Evolutionary conservation across 2,113 vertebrate species (phyloP).

Genomic region (Leucopternis melanops): DNA sequence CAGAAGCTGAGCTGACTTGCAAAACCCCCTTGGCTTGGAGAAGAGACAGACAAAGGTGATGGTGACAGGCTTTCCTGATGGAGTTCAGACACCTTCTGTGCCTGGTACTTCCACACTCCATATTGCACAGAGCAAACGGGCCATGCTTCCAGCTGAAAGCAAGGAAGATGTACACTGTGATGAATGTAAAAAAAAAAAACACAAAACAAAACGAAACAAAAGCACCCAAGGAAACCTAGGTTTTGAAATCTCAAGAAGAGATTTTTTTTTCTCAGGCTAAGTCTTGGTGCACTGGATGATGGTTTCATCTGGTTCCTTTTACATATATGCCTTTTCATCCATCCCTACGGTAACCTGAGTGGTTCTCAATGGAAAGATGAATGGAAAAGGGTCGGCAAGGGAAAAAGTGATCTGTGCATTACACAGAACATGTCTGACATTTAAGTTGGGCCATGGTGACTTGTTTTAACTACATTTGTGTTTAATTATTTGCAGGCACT

Average conservation of each 20-base stretch:
- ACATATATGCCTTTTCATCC: background rate
- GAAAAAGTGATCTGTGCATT: background rate
- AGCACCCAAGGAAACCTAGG: background rate
- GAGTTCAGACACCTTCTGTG: background rate
- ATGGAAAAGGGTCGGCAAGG: background rate
- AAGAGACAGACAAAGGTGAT: background rate
- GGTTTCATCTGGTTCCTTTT: background rate
- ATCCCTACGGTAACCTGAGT: background rate
- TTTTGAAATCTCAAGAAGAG: background rate
- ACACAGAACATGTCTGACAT: background rate
- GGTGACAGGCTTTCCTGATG: background rate
- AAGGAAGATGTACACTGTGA: fast-evolving
- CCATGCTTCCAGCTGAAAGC: background rate
- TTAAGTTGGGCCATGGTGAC: background rate
- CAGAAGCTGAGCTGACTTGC: background rate
- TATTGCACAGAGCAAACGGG: fast-evolving
- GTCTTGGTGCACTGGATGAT: background rate
- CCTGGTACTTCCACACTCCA: background rate
- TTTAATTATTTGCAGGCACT: background rate
- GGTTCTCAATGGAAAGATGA: background rate
- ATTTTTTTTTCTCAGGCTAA: background rate
- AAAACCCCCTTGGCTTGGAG: background rate
- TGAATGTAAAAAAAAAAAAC: background rate
- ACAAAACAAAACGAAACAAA: background rate
- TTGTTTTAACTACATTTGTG: background rate